These are phyloP conservation scores for Maccullochella peelii DNA, from an alignment of 2,113 vertebrate species.

Conservation along the genomic window DNA sequence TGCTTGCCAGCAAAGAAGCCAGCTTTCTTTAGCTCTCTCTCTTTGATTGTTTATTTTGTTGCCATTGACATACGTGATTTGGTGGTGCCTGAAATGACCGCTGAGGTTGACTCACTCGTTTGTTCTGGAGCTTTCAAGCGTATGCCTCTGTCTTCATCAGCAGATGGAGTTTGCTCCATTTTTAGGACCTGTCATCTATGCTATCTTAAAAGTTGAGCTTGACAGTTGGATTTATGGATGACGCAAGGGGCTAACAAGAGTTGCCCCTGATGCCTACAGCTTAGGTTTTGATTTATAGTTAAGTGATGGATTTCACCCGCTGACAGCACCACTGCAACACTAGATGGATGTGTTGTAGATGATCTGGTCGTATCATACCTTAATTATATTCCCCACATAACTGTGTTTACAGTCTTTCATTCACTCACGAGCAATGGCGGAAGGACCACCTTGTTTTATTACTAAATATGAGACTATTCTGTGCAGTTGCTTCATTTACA, in stretches of 20 bases:
- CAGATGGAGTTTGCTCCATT: background rate
- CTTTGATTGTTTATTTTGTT: background rate
- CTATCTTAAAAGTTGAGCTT: background rate
- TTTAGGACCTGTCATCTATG: background rate
- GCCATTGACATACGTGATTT: background rate
- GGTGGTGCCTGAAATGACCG: background rate
- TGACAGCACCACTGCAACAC: too few relatives aligned
- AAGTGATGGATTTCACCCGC: background rate
- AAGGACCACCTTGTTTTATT: background rate
- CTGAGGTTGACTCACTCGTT: background rate
- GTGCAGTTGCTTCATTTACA: too few relatives aligned
- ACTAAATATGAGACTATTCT: background rate
- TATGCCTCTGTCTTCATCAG: background rate
- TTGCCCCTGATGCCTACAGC: background rate
- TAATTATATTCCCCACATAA: background rate
- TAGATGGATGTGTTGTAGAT: background rate
- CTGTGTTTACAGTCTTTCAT: background rate
- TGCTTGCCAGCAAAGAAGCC: background rate
- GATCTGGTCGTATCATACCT: background rate
- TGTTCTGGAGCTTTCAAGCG: background rate
- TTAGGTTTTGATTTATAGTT: slow-evolving; percentile 10
- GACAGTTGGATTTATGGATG: background rate
- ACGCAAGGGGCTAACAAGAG: background rate
- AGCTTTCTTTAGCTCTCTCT: background rate
- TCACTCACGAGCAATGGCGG: background rate